These are phyloP conservation scores for Cataglyphis cursor DNA, from an alignment of 2,888 invertebrate species.

Conservation along the genomic window DNA sequence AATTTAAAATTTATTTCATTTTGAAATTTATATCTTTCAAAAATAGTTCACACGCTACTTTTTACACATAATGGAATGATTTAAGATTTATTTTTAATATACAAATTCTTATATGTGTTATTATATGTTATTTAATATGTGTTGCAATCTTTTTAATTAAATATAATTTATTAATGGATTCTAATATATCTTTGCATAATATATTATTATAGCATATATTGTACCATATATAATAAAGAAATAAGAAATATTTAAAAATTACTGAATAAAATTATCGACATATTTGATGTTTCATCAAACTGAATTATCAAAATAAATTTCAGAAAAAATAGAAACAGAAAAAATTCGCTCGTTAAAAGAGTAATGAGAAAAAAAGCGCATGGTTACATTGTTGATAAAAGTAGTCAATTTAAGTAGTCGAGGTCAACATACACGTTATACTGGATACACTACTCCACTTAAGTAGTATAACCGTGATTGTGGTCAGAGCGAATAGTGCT, in stretches of 20 bases:
- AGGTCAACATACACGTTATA: conserved; percentile 4
- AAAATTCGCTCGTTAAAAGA: not conserved
- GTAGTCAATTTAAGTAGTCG: conserved; percentile 30
- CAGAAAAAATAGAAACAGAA: not conserved
- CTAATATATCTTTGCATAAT: not conserved
- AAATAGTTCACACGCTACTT: not conserved
- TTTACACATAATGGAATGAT: not conserved
- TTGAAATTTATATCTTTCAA: not conserved
- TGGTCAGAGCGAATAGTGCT: conserved; percentile 14
- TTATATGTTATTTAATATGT: not conserved
- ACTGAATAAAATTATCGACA: not conserved
- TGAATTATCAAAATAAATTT: not conserved
- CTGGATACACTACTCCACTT: conserved; percentile 20
- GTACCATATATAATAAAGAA: not conserved
- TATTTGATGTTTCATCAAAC: not conserved
- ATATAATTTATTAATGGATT: not conserved
- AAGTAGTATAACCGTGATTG: conserved; percentile 46
- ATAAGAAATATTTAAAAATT: not conserved
- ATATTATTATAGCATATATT: not conserved
- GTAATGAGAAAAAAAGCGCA: conserved; percentile 13
- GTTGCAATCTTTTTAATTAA: not conserved
- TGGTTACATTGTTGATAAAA: conserved; percentile 19
- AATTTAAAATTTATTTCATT: not conserved
- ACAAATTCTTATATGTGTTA: not conserved
- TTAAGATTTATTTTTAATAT: conserved; percentile 1